Percentiles rank a stretch among this genome's conserved stretches.
phyloP scores from a whole-genome alignment of 2,888 invertebrate genomes.

The Pristionchus japonicus region DNA sequence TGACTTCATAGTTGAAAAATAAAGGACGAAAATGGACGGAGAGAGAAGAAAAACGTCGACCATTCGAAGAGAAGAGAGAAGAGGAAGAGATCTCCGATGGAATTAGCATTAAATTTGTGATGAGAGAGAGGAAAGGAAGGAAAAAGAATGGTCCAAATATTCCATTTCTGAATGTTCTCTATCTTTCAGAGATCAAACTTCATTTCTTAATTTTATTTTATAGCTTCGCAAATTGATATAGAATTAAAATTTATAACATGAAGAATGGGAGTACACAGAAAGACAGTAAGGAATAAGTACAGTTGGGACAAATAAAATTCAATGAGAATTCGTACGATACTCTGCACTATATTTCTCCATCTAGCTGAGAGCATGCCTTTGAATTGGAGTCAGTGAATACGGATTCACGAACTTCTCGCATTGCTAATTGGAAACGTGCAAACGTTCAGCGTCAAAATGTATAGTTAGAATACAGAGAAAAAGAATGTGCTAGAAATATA shows the following conservation, averaged over 20 bases:
- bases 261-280: neutral
- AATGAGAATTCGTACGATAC: no score
- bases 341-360: neutral
- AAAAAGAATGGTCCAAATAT: neutral
- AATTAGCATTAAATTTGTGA: slow-evolving; percentile 15
- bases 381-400: no score
- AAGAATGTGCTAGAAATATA: no score
- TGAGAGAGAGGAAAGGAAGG: slow-evolving; percentile 21
- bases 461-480: neutral
- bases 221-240: no score
- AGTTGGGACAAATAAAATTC: neutral
- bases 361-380: no score
- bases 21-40: neutral
- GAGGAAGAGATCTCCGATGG: neutral
- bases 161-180: neutral
- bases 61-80: neutral
- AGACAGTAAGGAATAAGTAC: neutral
- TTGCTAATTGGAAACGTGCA: neutral
- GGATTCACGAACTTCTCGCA: neutral
- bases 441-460: neutral
- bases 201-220: neutral
- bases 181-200: neutral
- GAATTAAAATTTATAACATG: no score
- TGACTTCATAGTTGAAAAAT: neutral
- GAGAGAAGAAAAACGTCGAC: neutral